A percentile compares a stretch with the other conserved stretches of the same genome.
phyloP scores from a whole-genome alignment of 1,140 invertebrate species.

The Neocloeon triangulifer region DNA sequence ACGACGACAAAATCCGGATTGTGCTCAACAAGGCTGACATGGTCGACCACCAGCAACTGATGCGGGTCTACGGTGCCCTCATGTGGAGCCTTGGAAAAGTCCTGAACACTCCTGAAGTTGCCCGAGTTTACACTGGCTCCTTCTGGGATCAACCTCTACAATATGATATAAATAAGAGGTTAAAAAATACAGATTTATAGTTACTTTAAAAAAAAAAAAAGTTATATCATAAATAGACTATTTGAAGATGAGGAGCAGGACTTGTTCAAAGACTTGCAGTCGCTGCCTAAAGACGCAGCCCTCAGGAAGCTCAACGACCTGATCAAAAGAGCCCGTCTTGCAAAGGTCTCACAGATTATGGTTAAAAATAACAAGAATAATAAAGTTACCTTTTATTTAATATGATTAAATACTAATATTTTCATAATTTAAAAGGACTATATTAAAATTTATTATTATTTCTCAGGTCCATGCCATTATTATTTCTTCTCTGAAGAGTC shows the following conservation, averaged over 20 bases:
- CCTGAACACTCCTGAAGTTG: slow-evolving; percentile 94
- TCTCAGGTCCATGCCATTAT: slow-evolving; percentile 94
- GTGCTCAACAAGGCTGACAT: slow-evolving; percentile 97
- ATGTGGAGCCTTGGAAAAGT: slow-evolving; percentile 98
- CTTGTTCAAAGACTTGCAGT: slow-evolving; percentile 84
- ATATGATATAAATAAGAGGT: slow-evolving; percentile 67
- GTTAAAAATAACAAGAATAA: no score
- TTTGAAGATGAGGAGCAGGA: slow-evolving; percentile 97
- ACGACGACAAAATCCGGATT: slow-evolving; percentile 97
- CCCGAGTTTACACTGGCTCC: slow-evolving; percentile 90
- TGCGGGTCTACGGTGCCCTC: slow-evolving; percentile 93
- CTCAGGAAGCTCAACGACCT: slow-evolving; percentile 92
- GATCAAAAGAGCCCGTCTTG: slow-evolving; percentile 85
- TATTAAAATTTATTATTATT: no score
- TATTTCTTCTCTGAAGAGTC: slow-evolving; percentile 78
- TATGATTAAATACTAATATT: no score
- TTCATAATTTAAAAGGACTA: no score
- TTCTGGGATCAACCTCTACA: slow-evolving; percentile 94
- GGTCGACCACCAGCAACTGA: slow-evolving; percentile 95
- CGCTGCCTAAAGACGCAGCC: slow-evolving; percentile 81
- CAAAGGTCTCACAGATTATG: no score
- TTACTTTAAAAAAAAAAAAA: no score
- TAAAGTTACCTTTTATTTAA: no score
- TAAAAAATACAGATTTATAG: no score
- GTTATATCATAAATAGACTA: no score